Conservation (phyloP, 2,113 vertebrate genomes). For the Ardeotis arabs region DNA sequence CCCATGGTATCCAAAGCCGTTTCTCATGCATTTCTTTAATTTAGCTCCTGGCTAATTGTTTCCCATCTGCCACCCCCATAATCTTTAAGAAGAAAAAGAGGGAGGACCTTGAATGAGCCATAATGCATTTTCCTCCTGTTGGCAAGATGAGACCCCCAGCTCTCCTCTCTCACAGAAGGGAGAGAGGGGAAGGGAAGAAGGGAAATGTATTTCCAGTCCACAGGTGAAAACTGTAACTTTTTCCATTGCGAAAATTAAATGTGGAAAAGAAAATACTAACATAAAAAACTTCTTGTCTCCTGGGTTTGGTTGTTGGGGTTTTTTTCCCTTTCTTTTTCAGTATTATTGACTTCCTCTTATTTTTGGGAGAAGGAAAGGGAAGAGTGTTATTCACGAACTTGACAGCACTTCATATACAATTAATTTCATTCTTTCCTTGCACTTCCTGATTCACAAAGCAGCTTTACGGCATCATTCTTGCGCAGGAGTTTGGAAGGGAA, state of each 20-base stretch:
- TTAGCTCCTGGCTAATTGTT: not conserved
- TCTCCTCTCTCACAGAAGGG: not conserved
- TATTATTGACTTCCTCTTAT: conserved; percentile 3
- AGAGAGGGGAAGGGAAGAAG: not conserved
- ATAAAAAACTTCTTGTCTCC: not conserved
- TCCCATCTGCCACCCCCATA: conserved; percentile 33
- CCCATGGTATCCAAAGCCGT: not conserved
- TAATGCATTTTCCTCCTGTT: conserved; percentile 14
- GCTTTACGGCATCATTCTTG: conserved; percentile 53
- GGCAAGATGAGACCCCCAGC: not conserved
- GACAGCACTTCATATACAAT: conserved; percentile 58
- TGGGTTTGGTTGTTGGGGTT: not conserved
- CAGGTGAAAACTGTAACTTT: not conserved
- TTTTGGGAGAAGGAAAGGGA: not conserved
- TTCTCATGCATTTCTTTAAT: not conserved
- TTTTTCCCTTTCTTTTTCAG: not conserved
- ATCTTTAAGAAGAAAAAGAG: conserved; percentile 11
- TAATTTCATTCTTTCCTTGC: conserved; percentile 44
- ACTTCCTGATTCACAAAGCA: conserved; percentile 44
- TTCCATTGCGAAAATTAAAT: not conserved
- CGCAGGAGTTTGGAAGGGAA: conserved; percentile 37
- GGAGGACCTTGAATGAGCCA: conserved; percentile 1
- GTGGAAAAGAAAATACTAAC: not conserved
- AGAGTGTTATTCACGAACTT: conserved; percentile 13
- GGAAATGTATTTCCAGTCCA: not conserved